These are phyloP conservation scores for Grallaria varia DNA, from an alignment of 2,113 vertebrate genomes.

Conservation along the genomic window DNA sequence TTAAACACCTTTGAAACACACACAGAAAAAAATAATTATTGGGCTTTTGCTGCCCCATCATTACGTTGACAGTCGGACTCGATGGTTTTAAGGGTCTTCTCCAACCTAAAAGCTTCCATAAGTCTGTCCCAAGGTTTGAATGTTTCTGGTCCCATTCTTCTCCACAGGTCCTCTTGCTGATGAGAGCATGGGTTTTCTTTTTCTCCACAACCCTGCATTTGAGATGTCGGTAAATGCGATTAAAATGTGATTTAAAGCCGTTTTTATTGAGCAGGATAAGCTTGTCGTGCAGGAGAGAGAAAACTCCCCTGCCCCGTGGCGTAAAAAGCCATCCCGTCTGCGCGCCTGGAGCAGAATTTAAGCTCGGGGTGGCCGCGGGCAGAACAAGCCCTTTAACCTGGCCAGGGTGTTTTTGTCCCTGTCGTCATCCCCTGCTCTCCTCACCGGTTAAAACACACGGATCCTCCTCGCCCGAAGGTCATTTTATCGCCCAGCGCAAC, in stretches of 20 bases:
- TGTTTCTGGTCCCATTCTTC: neutral
- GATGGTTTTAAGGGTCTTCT: neutral
- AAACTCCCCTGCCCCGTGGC: neutral
- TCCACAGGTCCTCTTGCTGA: neutral
- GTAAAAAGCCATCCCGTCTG: neutral
- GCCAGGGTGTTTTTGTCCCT: neutral
- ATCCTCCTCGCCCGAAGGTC: neutral
- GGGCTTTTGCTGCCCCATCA: neutral
- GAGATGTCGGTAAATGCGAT: neutral
- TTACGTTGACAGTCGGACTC: neutral
- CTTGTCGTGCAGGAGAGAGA: neutral
- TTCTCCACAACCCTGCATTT: neutral
- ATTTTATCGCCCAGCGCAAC: neutral
- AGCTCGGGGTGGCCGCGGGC: neutral
- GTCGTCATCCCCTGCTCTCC: neutral
- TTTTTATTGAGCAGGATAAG: neutral
- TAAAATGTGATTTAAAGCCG: neutral
- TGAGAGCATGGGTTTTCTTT: neutral
- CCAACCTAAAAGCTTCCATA: neutral
- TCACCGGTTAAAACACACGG: neutral
- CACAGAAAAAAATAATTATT: neutral
- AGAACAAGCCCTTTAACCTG: neutral
- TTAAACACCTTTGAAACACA: rapidly evolving
- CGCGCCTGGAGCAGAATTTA: neutral
- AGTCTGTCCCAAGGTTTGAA: neutral